Evolutionary conservation across 2,888 invertebrate genomes (phyloP).

Genomic region (Lasioglossum morio): DNA sequence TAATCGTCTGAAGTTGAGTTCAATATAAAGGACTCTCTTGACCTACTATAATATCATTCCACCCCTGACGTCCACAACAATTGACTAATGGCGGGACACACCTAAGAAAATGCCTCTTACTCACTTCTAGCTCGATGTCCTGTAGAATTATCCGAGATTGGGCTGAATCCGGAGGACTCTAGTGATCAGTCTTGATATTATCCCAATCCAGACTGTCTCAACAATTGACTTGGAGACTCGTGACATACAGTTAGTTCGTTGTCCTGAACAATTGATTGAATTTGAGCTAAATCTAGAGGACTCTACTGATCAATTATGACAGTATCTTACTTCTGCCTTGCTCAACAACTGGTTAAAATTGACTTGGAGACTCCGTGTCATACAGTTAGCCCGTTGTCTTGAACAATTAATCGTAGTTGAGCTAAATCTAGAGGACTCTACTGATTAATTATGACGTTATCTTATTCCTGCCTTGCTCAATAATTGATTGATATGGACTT

Average conservation of each 20-base stretch:
- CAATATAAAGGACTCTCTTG: neutral
- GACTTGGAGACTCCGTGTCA: neutral
- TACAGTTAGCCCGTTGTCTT: neutral
- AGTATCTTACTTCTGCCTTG: neutral
- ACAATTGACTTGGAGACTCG: neutral
- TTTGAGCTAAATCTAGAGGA: neutral
- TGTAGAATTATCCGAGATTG: neutral
- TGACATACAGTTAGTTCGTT: neutral
- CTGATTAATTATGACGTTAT: neutral
- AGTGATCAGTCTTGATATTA: too few relatives aligned
- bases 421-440: neutral
- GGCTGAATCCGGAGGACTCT: neutral
- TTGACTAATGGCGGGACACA: neutral
- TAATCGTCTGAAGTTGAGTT: neutral
- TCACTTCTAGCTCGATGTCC: neutral
- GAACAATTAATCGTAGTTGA: neutral
- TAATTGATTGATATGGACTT: too few relatives aligned
- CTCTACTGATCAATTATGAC: neutral
- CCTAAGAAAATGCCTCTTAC: neutral
- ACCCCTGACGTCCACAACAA: neutral
- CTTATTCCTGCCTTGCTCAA: neutral
- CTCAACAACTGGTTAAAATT: too few relatives aligned
- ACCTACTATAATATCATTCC: neutral
- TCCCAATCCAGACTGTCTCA: neutral
- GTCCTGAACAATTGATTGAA: neutral